A percentile compares a stretch with the other conserved stretches of the same genome.
These are phyloP conservation scores for Gnathonemus echidnorhynchus DNA, from an alignment of 2,113 vertebrate species.

Conservation along the genomic window DNA sequence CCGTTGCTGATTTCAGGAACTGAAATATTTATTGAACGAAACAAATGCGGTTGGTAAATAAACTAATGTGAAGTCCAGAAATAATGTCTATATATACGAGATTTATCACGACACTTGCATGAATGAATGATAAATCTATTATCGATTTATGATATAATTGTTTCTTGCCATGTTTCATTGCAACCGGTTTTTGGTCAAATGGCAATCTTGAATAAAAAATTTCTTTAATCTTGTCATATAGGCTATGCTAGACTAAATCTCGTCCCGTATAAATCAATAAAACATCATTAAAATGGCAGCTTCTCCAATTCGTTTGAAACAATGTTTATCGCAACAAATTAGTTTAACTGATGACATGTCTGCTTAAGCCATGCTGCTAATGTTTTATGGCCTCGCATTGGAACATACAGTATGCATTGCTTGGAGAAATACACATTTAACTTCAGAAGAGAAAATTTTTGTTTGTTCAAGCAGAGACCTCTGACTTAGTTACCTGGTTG, in stretches of 20 bases:
- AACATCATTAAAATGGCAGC: neutral
- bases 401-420: neutral
- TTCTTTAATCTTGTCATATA: neutral
- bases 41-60: neutral
- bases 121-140: neutral
- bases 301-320: neutral
- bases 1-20: neutral
- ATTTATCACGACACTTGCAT: neutral
- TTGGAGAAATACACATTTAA: neutral
- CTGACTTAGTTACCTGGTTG: constrained; percentile 72
- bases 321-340: neutral
- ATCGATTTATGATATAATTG: neutral
- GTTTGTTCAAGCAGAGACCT: neutral
- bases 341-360: neutral
- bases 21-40: neutral
- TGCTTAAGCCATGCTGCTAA: neutral
- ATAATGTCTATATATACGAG: neutral
- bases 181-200: neutral
- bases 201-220: neutral
- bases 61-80: neutral
- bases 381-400: neutral
- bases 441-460: neutral
- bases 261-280: neutral
- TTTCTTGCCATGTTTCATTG: neutral
- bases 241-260: neutral